A percentile compares a stretch with the other conserved stretches of the same genome.
Conservation (phyloP, 2,888 invertebrate species). For the Monoplex corrugatus region DNA sequence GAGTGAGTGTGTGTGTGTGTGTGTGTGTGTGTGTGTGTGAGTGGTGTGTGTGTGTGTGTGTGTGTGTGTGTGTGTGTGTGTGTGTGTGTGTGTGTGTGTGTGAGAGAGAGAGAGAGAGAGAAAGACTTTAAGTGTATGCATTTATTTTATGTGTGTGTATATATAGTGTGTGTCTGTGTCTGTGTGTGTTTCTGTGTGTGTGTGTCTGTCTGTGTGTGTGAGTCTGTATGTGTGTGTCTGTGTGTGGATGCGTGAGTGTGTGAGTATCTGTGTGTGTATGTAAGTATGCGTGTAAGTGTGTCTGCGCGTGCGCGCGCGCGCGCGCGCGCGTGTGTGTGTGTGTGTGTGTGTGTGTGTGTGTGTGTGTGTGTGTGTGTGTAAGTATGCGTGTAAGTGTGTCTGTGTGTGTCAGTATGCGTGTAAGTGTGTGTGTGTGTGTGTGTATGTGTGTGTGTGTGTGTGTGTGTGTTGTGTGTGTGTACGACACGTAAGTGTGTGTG, state of each 20-base stretch:
- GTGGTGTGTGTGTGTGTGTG: not conserved
- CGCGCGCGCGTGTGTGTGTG: not conserved
- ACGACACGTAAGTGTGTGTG: not conserved
- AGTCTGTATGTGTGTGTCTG: not conserved
- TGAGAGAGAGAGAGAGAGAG: not conserved
- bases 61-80: not conserved
- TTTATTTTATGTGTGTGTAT: too few relatives aligned
- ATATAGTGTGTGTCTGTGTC: too few relatives aligned
- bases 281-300: not conserved
- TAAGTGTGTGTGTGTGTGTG: not conserved
- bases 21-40: not conserved
- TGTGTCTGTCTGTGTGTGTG: not conserved
- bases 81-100: not conserved
- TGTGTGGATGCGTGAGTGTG: not conserved
- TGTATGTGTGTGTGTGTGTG: not conserved
- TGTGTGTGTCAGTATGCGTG: not conserved
- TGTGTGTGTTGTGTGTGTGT: slow-evolving; percentile 10
- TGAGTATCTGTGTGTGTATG: not conserved
- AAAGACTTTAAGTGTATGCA: too few relatives aligned
- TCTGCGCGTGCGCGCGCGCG: not conserved
- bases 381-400: not conserved
- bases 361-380: not conserved
- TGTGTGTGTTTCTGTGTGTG: too few relatives aligned
- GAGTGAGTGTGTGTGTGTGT: slow-evolving; percentile 9
- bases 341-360: not conserved